These are phyloP conservation scores for Ophion ventricosus DNA, from an alignment of 2,888 invertebrate species.

Conservation along the genomic window DNA sequence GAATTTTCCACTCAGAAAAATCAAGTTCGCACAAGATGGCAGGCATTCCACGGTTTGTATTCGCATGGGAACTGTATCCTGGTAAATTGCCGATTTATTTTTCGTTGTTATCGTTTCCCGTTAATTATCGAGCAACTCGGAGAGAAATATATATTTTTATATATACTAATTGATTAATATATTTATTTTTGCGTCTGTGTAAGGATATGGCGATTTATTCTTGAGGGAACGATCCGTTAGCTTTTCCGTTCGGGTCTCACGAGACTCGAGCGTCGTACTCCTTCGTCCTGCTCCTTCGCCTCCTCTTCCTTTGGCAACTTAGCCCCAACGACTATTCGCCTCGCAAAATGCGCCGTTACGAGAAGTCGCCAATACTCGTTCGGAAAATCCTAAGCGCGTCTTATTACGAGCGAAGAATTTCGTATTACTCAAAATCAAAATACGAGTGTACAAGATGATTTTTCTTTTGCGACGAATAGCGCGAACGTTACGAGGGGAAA, in stretches of 20 bases:
- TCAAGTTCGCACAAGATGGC: slow-evolving; percentile 55
- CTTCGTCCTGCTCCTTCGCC: slow-evolving; percentile 39
- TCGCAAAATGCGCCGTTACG: no score
- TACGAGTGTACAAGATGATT: not conserved
- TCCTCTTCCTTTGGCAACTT: slow-evolving; percentile 6
- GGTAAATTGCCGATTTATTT: slow-evolving; percentile 14
- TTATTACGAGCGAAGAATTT: not conserved
- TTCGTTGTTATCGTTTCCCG: not conserved
- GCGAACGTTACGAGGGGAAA: not conserved
- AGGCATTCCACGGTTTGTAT: slow-evolving; percentile 61
- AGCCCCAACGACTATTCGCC: slow-evolving; percentile 11
- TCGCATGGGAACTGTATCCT: not conserved
- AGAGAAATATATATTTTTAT: slow-evolving; percentile 15
- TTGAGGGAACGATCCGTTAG: slow-evolving; percentile 38
- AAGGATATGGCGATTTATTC: not conserved
- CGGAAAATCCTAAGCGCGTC: not conserved
- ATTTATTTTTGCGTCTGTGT: slow-evolving; percentile 1
- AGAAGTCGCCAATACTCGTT: not conserved
- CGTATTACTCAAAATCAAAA: not conserved
- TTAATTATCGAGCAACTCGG: slow-evolving; percentile 52
- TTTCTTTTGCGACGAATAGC: not conserved
- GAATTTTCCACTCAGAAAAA: slow-evolving; percentile 38
- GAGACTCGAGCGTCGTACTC: slow-evolving; percentile 52
- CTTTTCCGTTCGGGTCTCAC: slow-evolving; percentile 56
- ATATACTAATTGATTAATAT: slow-evolving; percentile 38